A percentile compares a stretch with the other conserved stretches of the same genome.
Conservation (phyloP, 2,113 vertebrate genomes). For the Pomatorhinus ruficollis region DNA sequence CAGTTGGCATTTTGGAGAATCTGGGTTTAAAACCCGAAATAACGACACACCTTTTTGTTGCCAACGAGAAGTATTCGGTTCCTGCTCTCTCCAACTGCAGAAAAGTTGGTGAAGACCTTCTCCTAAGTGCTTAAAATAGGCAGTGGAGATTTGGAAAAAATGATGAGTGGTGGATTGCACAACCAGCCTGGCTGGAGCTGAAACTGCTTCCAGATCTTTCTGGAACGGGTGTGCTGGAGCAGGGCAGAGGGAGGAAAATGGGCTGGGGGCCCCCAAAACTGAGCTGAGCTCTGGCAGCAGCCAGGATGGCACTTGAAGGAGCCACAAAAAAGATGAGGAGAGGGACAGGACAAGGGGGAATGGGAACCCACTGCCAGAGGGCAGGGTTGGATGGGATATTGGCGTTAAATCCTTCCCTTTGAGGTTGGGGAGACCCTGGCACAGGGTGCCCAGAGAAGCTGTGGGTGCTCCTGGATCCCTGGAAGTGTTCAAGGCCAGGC, state of each 20-base stretch:
- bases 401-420: accelerated
- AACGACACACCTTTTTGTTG: background rate
- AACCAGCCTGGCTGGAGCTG: background rate
- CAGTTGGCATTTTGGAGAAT: background rate
- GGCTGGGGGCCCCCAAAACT: background rate
- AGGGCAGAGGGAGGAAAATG: background rate
- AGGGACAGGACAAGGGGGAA: background rate
- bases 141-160: background rate
- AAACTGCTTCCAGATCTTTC: background rate
- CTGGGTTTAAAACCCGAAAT: background rate
- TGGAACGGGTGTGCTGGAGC: accelerated
- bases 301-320: background rate
- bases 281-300: background rate
- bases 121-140: conserved; percentile 19
- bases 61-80: background rate
- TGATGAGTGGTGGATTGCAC: background rate
- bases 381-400: background rate
- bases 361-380: background rate
- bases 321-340: accelerated
- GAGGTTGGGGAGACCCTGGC: background rate
- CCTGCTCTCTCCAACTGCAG: background rate
- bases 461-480: background rate
- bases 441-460: background rate
- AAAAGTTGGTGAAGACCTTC: background rate
- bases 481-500: accelerated